A percentile compares a stretch with the other conserved stretches of the same genome.
Conservation (phyloP, 2,113 vertebrate species). For the Atlantisia rogersi region DNA sequence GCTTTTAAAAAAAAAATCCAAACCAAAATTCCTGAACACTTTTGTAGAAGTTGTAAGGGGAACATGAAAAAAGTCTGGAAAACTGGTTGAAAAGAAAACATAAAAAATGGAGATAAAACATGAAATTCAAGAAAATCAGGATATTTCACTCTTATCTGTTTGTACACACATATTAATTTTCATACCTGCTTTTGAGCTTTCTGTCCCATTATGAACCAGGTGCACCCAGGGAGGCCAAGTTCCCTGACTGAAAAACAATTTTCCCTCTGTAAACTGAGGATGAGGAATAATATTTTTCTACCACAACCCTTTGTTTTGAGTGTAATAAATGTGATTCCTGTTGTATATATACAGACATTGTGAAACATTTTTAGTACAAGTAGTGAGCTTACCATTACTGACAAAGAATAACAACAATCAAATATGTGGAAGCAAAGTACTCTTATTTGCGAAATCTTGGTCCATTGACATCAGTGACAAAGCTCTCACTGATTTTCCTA, state of each 20-base stretch:
- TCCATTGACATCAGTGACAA: neutral
- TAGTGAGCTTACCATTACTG: neutral
- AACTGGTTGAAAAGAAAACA: neutral
- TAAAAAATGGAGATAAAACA: neutral
- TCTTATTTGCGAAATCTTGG: neutral
- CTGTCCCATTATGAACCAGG: neutral
- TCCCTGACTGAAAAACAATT: neutral
- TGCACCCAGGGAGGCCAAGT: accelerated
- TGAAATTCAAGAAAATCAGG: neutral
- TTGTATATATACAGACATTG: neutral
- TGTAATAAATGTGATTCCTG: neutral
- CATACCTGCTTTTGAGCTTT: neutral
- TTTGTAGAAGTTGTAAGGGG: neutral
- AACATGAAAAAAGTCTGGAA: neutral
- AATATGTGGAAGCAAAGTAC: neutral
- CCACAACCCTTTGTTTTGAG: neutral
- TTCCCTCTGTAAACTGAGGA: neutral
- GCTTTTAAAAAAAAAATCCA: neutral
- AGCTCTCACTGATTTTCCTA: neutral
- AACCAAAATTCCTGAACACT: neutral
- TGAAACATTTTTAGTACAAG: neutral
- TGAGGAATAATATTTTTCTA: neutral
- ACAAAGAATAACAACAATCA: neutral
- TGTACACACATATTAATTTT: neutral
- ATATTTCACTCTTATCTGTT: neutral